Base-by-base conservation (phyloP, 2,113 vertebrate genomes). In the Chascanopsetta lugubris region DNA sequence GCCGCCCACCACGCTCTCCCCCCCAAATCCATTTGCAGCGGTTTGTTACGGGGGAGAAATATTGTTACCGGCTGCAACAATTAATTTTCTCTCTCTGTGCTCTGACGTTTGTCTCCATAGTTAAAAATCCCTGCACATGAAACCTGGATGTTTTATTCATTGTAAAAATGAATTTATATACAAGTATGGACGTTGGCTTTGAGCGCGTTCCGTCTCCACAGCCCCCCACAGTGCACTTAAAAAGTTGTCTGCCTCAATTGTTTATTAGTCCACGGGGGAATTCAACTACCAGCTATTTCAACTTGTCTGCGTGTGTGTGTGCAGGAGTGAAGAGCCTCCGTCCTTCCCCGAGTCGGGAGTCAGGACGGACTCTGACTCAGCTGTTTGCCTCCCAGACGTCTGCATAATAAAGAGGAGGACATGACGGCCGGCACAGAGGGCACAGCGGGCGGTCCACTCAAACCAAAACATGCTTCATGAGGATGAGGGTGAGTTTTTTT, bases 361-460 rank as follows among this genome's bases (percentile, higher is more conserved):
- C 69, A 61, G 70, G 72, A 84, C 62, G 34, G 61, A 75, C 73
- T 67, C 64, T 86, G 84, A 88, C 87, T 90, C 78, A 91, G 89
- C 85, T 91, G 90, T 88, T 88, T 86, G 72, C 70, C 85, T 88
- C 77, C 50, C 61, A 87, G 88, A 86, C 83, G 83, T 80, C 61
- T 85, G 87, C 88, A 88, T 87, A 80, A 85, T 90, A 89, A 90
- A 88, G 86, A 85, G 77, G 84, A 75, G 22, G 85, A 88, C 82
- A 83, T 29, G 56, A 73, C 20, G 70, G 80, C 85, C 85, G 85
- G 88, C 57, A 63, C 79, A 46, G 69, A 55, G 38, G 72, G 73
- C 87, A 54, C 88, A 77, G 82, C 84, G 25, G 87, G 82, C 75
- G 77, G 64, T 70, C 80, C 75, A 55, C 56, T n/a, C 51, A 88